Evolutionary conservation across 2,113 vertebrate genomes (phyloP), one percentile per base, ranked within the genome.

Genomic region (Triplophysa rosa): DNA sequence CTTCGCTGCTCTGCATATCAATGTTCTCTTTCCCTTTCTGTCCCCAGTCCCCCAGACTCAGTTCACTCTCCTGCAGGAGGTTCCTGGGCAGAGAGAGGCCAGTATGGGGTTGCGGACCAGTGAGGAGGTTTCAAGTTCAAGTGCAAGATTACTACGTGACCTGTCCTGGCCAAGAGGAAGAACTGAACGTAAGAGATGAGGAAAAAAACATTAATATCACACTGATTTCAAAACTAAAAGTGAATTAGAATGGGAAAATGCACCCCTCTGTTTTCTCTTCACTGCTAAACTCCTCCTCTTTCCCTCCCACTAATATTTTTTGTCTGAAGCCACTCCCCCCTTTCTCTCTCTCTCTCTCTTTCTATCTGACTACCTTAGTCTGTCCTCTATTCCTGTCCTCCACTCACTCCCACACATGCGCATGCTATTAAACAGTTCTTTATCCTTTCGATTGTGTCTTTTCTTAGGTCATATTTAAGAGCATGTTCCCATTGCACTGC

Each of bases 51-150:
- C 33, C 42, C 42, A 54, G 45, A 63, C 42, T 54, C 52, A 26
- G n/a, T 56, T 52, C 40, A 26, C 37, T 67, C 24, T 64, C 87
- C 86, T 81, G 80, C 82, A n/a, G 80, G 64, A 80, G 54, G 17
- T 49, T 75, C 40, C 29, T 13, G 14, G 21, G 54, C 54, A 76
- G 11, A 12, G 26, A 65, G 73, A 76, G 76, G 62, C 62, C 26
- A 54, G 52, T 24, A 45, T 88, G 87, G 91, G 89, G 89, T 89
- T 90, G 88, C 88, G 85, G 84, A 84, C 79, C 19, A 84, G 87
- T n/a, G 84, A 86, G 87, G 89, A 86, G 87, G 80, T 87, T 88
- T 86, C 24, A 88, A 91, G 90, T 91, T 92, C 91, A 92, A 92
- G 91, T 92, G 90, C 90, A 89, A 79, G 1, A 77, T 84, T 85